Percentiles rank a stretch among this genome's conserved stretches.
phyloP scores from a whole-genome alignment of 2,888 invertebrate species.

The Protonemura montana region DNA sequence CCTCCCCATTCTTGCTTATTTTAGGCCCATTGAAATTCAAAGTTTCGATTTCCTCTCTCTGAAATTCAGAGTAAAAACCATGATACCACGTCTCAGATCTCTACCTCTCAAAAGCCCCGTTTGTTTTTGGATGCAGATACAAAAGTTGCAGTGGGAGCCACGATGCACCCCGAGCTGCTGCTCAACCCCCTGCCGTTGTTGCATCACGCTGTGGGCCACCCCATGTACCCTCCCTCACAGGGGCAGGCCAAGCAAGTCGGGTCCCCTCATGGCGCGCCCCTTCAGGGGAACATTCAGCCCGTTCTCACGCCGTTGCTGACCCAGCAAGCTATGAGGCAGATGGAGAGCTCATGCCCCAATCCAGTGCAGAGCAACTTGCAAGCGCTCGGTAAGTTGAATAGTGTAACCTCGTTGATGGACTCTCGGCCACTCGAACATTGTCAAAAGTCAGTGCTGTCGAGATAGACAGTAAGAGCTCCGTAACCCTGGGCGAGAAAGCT shows the following conservation, averaged over 20 bases:
- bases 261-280: constrained; percentile 23
- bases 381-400: constrained; percentile 42
- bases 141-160: not conserved
- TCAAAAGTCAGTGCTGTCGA: no score
- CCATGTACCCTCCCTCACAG: constrained; percentile 40
- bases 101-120: no score
- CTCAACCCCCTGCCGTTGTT: constrained; percentile 40
- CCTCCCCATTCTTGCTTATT: no score
- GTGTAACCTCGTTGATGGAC: not conserved
- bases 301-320: constrained; percentile 59
- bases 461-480: no score
- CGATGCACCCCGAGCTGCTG: constrained; percentile 33
- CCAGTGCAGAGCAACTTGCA: constrained; percentile 41
- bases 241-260: not conserved
- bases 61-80: no score
- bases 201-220: not conserved
- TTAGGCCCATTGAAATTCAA: no score
- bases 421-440: not conserved
- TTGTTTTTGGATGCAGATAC: not conserved
- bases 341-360: not conserved
- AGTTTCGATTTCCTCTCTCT: no score
- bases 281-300: constrained; percentile 55
- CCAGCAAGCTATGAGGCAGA: constrained; percentile 34
- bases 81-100: not conserved
- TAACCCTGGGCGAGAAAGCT: no score